Evolutionary conservation across 2,797 vertebrate species (phyloP), one percentile per base, ranked within the genome.

Genomic region (Ptychobarbus kaznakovi): DNA sequence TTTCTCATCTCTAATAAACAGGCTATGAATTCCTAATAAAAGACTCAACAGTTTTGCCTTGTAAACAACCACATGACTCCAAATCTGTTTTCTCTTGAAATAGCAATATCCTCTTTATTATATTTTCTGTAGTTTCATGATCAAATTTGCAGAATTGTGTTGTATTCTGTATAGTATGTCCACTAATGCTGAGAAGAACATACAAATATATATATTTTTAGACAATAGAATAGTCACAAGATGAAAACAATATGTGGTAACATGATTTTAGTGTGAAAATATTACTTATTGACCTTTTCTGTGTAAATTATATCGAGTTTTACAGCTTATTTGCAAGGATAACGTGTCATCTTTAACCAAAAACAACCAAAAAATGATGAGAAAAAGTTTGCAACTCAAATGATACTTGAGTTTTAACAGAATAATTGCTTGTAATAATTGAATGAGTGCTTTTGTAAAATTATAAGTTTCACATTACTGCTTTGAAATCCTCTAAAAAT

Each of bases 1-100:
- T 77, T 44, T 77, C 42, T 65, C 85, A 65, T 80, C 32, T 84
- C 38, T 79, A 44, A 78, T 63, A 78, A 61, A 78, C 76, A 78
- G n/a, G 53, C 56, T 18, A 44, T 10, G 15, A 28, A 58, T 42
- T 78, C 18, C 28, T 44, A 63, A 46, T 61, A 74, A 83, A 65
- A 61, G 38, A 73, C 25, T 65, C 53, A 74, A 46, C 25, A 38
- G 58, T 83, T 66, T 46, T 65, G 44, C 32, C 42, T 16, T 42
- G 32, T 56, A 56, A 56, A 56, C 18, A 56, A 40, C 18, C 35
- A 76, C 38, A 61, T n/a, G 4, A 42, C 74, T n/a, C 7, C 3
- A 38, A n/a, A 72, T 58, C 38, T 42, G n/a, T 69, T 82, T 12
- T 63, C 69, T 73, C 56, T 16, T 16, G 28, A 38, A 82, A 32